Evolutionary conservation across 2,797 vertebrate species (phyloP).

Genomic region (Arnoldichthys spilopterus): DNA sequence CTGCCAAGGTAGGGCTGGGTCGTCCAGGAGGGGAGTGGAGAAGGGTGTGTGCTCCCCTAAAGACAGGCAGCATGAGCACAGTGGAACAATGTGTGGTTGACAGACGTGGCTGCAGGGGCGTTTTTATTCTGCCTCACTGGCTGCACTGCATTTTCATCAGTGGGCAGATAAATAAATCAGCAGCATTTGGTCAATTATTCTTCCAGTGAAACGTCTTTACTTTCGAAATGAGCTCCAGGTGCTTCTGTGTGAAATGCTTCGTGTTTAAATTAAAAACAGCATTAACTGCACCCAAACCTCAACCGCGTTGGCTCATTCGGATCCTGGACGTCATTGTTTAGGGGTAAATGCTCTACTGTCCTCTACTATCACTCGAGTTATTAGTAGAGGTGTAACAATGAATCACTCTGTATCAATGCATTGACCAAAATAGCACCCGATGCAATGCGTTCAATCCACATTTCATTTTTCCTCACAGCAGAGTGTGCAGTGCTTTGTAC

Average conservation of each 20-base stretch:
- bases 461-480: too few species aligned
- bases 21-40: constrained; percentile 4
- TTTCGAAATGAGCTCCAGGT: constrained; percentile 3
- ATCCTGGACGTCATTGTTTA: too few species aligned
- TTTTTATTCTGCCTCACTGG: background rate
- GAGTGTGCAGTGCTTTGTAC: too few species aligned
- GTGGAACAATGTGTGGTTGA: background rate
- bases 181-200: background rate
- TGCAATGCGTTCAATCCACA: too few species aligned
- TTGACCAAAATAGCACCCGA: too few species aligned
- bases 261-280: too few species aligned
- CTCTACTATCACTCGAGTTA: too few species aligned
- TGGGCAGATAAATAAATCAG: background rate
- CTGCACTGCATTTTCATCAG: background rate
- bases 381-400: too few species aligned
- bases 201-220: constrained; percentile 6
- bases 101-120: background rate
- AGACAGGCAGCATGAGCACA: background rate
- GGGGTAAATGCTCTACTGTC: too few species aligned
- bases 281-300: background rate
- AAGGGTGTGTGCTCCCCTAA: background rate
- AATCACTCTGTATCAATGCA: too few species aligned
- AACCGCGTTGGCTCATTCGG: too few species aligned
- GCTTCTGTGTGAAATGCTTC: background rate
- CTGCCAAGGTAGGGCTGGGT: constrained; percentile 2